Evolutionary conservation across 2,797 vertebrate species (phyloP).

Genomic region (Podarcis siculus): DNA sequence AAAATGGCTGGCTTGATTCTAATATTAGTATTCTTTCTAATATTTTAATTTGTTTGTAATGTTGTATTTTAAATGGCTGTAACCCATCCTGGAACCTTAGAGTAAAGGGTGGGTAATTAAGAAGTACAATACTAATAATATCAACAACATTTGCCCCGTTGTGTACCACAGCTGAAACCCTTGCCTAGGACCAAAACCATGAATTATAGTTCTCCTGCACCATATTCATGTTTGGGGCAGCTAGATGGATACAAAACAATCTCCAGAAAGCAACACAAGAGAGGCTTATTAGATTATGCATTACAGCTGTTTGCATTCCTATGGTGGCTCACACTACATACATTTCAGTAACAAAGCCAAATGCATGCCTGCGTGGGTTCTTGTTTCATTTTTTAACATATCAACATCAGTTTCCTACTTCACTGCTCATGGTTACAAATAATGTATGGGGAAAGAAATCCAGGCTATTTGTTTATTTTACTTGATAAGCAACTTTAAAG

Average conservation of each 20-base stretch:
- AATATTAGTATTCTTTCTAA: neutral
- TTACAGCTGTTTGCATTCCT: neutral
- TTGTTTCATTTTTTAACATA: neutral
- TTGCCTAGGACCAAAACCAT: neutral
- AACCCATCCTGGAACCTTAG: too few species aligned
- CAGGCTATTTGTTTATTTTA: neutral
- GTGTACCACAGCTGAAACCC: too few species aligned
- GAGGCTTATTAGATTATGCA: neutral
- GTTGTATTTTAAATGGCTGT: neutral
- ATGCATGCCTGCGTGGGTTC: neutral
- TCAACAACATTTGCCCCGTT: neutral
- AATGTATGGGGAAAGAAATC: neutral
- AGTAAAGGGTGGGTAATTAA: too few species aligned
- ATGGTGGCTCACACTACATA: neutral
- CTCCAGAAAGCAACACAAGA: neutral
- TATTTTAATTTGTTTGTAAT: neutral
- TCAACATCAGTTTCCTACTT: neutral
- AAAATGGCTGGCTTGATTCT: neutral
- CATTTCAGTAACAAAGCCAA: slow-evolving; percentile 1
- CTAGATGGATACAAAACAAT: slow-evolving; percentile 5
- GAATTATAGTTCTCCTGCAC: neutral
- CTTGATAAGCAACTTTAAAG: neutral
- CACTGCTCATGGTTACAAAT: neutral
- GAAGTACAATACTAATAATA: too few species aligned
- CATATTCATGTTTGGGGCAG: neutral